Base-by-base conservation (phyloP, 2,797 vertebrate genomes). In the Galagoides demidoff region DNA sequence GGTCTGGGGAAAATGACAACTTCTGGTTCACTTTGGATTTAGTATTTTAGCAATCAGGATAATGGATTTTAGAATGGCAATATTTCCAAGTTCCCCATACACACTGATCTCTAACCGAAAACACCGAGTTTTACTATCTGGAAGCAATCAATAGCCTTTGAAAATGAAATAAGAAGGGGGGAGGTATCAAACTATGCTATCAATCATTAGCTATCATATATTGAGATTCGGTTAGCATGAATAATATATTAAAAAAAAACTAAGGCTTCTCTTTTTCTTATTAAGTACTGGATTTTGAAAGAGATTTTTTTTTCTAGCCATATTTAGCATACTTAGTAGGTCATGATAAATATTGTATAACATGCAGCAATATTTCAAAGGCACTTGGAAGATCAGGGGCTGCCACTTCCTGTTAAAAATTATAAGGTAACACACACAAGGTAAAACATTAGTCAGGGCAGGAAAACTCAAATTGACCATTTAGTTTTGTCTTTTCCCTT, bases 1-100 rank as follows among this genome's bases (percentile, higher is more conserved):
- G 68, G 27, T 79, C 45, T 64, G 55, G 63, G 49, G 49, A 68
- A 95, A 95, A 89, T 11, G 11, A 92, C 92, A 91, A 52, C 61
- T 71, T 88, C 27, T 64, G 13, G 13, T 55, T 96, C 4, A 23
- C 43, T 95, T 88, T 85, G 68, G 19, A 76, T 79, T 89, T 27
- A 64, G 9, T 59, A 49, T 85, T 93, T 81, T 70, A 89, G 63
- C 45, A 66, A 52, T 59, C 43, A 63, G 43, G 49, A 57, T 49
- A 90, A 85, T 92, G 27, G 19, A 70, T 83, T 85, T 77, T 74
- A 89, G n/a, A 81, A 59, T 52, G 34, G 20, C 45, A 85, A 59
- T 55, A 63, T 88, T 74, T 92, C 73, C 76, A 96, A 81, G 70
- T 45, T n/a, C 49, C 11, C 77, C 25, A 37, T 64, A 81, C 74